A percentile compares a stretch with the other conserved stretches of the same genome.
These are phyloP conservation scores for Ifrita kowaldi DNA, from an alignment of 2,113 vertebrate genomes.

Conservation along the genomic window DNA sequence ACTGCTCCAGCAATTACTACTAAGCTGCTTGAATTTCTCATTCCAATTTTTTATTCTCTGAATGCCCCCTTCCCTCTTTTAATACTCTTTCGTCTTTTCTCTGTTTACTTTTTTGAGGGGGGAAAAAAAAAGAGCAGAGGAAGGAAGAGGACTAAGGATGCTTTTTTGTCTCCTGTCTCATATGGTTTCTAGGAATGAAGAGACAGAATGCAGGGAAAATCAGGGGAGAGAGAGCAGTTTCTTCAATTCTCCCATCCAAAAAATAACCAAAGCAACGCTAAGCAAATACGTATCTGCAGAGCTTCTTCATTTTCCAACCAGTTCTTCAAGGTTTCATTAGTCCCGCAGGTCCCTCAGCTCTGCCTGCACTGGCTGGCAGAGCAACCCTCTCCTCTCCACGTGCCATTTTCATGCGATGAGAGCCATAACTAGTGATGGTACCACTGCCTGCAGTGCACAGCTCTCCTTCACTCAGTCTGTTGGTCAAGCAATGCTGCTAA, in stretches of 20 bases:
- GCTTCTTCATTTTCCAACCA: neutral
- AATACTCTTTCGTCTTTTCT: neutral
- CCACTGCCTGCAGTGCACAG: neutral
- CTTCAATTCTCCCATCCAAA: neutral
- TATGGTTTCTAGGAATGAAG: neutral
- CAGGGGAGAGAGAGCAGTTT: neutral
- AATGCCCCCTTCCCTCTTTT: neutral
- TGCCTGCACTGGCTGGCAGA: neutral
- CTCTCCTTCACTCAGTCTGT: neutral
- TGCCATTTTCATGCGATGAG: neutral
- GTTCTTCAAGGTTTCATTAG: neutral
- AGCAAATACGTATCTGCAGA: neutral
- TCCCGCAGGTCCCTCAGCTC: neutral
- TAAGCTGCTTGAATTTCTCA: neutral
- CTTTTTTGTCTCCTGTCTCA: neutral
- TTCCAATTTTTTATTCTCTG: neutral
- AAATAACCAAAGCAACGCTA: neutral
- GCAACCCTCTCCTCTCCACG: accelerated
- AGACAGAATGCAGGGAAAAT: neutral
- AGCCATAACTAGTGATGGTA: accelerated
- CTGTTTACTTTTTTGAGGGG: neutral
- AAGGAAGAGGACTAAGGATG: neutral
- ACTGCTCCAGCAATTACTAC: neutral
- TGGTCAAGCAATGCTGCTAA: neutral
- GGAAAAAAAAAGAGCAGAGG: neutral